phyloP scores from a whole-genome alignment of 2,113 vertebrate genomes.

The Odontesthes bonariensis region DNA sequence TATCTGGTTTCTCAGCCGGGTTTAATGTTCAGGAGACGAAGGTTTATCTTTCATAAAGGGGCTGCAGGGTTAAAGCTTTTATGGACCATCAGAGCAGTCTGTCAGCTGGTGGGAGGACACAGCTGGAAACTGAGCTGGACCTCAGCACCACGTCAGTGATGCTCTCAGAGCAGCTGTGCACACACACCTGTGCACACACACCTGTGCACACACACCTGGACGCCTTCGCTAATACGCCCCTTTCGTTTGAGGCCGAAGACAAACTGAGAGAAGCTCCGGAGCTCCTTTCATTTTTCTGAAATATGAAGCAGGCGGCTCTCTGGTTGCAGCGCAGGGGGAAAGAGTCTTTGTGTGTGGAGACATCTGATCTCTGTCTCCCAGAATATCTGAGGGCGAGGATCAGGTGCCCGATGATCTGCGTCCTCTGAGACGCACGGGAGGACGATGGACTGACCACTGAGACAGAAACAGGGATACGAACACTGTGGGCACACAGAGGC shows the following conservation, averaged over 20 bases:
- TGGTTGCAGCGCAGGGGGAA: conserved; percentile 75
- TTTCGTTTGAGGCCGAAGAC: too few relatives aligned
- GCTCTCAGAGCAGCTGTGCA: neutral
- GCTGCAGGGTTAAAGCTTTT: too few relatives aligned
- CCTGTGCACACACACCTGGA: too few relatives aligned
- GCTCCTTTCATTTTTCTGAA: conserved; percentile 69
- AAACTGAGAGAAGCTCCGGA: neutral
- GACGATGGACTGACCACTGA: neutral
- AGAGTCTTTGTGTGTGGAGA: conserved; percentile 77
- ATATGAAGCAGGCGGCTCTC: conserved; percentile 77
- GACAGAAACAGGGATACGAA: neutral
- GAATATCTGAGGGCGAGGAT: conserved; percentile 68
- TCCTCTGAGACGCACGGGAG: neutral
- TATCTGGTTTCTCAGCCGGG: neutral
- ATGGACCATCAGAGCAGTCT: too few relatives aligned
- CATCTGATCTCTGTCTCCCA: conserved; percentile 71
- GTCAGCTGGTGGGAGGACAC: too few relatives aligned
- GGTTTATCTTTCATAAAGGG: too few relatives aligned
- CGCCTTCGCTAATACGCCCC: too few relatives aligned
- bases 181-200: neutral
- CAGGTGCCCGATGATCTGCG: conserved; percentile 62
- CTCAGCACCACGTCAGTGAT: neutral
- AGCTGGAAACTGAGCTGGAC: neutral
- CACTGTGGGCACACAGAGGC: too few relatives aligned
- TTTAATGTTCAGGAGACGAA: too few relatives aligned